Evolutionary conservation across 2,797 vertebrate species (phyloP).

Genomic region (Pygocentrus nattereri): DNA sequence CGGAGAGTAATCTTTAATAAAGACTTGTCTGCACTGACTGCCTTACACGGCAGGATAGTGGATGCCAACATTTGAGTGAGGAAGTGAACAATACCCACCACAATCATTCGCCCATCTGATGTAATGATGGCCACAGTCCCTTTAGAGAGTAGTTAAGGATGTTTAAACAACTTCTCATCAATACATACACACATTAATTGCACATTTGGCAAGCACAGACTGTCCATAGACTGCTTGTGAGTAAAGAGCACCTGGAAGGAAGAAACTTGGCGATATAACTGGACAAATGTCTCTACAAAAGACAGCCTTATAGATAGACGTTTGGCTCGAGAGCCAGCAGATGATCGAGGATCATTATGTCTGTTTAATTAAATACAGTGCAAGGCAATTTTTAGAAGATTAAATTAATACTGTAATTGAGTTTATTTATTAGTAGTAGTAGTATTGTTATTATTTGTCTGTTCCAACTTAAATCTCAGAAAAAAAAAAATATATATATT

Average conservation of each 20-base stretch:
- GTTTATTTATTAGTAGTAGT: too few species aligned
- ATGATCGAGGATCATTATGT: too few species aligned
- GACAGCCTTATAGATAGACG: too few species aligned
- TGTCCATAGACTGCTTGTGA: neutral
- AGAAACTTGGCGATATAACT: too few species aligned
- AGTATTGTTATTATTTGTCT: too few species aligned
- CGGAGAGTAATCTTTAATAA: neutral
- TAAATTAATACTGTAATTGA: too few species aligned
- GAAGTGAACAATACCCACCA: constrained; percentile 81
- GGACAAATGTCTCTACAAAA: too few species aligned
- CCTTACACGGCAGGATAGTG: neutral
- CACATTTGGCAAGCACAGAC: neutral
- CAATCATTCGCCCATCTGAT: constrained; percentile 98
- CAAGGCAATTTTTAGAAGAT: too few species aligned
- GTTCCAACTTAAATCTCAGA: too few species aligned
- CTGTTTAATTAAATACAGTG: too few species aligned
- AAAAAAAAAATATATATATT: too few species aligned
- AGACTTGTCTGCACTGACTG: neutral
- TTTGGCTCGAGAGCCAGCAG: too few species aligned
- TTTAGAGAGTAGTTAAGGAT: constrained; percentile 77
- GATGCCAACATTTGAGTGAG: neutral
- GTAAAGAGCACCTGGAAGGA: neutral
- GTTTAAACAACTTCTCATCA: neutral
- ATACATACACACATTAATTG: neutral
- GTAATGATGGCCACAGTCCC: constrained; percentile 97